These are phyloP conservation scores for Caranx melampygus DNA, from an alignment of 2,113 vertebrate species.

Conservation along the genomic window DNA sequence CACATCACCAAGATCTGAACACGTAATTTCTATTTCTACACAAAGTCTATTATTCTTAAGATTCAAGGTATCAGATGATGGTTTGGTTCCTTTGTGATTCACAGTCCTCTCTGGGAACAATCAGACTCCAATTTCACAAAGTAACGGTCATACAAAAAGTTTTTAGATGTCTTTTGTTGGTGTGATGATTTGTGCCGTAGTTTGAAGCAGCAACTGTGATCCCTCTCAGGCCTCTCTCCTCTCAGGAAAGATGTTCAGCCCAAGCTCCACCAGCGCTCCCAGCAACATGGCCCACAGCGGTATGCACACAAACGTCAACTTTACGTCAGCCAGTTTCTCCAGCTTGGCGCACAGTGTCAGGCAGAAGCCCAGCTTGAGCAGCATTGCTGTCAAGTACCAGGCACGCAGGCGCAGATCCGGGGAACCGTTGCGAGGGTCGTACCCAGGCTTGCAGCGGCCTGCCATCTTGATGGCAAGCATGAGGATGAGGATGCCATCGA, in stretches of 20 bases:
- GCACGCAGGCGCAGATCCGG: conserved; percentile 90
- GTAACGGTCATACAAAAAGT: neutral
- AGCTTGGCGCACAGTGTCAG: conserved; percentile 92
- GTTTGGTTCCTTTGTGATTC: neutral
- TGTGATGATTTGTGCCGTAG: neutral
- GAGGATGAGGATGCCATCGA: conserved; percentile 93
- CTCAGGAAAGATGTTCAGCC: conserved; percentile 90
- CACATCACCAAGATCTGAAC: neutral
- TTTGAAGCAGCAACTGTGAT: neutral
- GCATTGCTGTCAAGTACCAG: conserved; percentile 93
- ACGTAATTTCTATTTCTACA: conserved; percentile 7
- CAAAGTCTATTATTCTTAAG: conserved; percentile 17
- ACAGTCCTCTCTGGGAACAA: conserved; percentile 13
- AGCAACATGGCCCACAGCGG: conserved; percentile 92
- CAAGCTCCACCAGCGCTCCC: conserved; percentile 92
- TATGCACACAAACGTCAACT: conserved; percentile 91
- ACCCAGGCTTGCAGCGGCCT: conserved; percentile 91
- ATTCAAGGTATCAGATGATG: neutral
- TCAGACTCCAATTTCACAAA: neutral
- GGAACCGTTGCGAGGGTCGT: conserved; percentile 91
- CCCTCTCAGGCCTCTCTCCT: conserved; percentile 69
- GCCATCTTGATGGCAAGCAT: conserved; percentile 96
- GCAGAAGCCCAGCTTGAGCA: conserved; percentile 94
- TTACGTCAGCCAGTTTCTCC: conserved; percentile 87
- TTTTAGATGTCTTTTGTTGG: neutral